Evolutionary conservation across 2,113 vertebrate species (phyloP).

Genomic region (Prietella phreatophila): DNA sequence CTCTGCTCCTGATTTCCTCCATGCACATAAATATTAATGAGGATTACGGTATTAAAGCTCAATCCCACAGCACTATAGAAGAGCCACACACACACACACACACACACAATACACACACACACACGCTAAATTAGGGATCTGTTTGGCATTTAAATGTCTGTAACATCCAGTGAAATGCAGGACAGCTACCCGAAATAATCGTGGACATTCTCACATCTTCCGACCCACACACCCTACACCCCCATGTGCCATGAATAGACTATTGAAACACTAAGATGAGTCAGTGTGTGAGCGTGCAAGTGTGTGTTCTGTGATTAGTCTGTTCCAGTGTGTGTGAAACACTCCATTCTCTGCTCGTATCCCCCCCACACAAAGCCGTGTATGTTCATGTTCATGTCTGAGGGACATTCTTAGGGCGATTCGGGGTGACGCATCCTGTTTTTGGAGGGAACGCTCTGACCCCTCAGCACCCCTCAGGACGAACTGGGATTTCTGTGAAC

Average conservation of each 20-base stretch:
- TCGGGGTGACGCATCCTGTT: slow-evolving; percentile 52
- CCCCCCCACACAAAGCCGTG: slow-evolving; percentile 47
- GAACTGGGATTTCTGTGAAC: slow-evolving; percentile 38
- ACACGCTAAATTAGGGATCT: slow-evolving; percentile 16
- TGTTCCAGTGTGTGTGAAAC: slow-evolving; percentile 49
- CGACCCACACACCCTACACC: slow-evolving; percentile 33
- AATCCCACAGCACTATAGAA: slow-evolving; percentile 21
- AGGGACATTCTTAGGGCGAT: slow-evolving; percentile 29
- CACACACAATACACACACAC: slow-evolving; percentile 28
- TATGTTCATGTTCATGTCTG: slow-evolving; percentile 42
- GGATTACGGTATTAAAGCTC: slow-evolving; percentile 47
- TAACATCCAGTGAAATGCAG: slow-evolving; percentile 8
- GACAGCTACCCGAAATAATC: slow-evolving; percentile 32
- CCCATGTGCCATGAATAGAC: slow-evolving; percentile 46
- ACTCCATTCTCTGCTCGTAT: slow-evolving; percentile 47
- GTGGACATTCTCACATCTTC: slow-evolving; percentile 19
- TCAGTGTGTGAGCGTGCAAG: slow-evolving; percentile 43
- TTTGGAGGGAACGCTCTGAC: slow-evolving; percentile 41
- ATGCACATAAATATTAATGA: slow-evolving; percentile 53
- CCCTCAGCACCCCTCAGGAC: slow-evolving; percentile 19
- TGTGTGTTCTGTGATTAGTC: slow-evolving; percentile 41
- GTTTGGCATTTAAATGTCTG: slow-evolving; percentile 36
- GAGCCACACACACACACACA: slow-evolving; percentile 29
- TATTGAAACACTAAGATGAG: slow-evolving; percentile 50
- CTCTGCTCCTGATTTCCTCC: slow-evolving; percentile 41